Base-by-base conservation (phyloP, 1,140 invertebrate species). In the Harpegnathos saltator region DNA sequence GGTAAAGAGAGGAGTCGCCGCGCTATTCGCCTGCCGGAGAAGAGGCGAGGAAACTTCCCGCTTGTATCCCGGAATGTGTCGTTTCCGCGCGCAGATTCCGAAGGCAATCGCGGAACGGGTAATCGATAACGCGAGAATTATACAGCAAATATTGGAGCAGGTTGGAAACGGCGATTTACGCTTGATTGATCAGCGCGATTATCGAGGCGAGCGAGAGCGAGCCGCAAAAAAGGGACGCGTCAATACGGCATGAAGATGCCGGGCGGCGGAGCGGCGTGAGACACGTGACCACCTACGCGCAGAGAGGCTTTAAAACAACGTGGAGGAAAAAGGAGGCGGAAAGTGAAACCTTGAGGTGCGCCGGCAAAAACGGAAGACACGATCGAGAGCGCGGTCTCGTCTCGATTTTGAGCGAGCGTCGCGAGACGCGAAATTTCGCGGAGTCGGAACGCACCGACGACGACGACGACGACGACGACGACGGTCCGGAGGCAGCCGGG, bases 261-360 rank as follows among this genome's bases (percentile, higher is more conserved):
- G 58, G 1, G 15, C 17, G 22, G 15, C 17, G 22, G 15, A 61
- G 44, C 26, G 50, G 22, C n/a, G 29, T 22, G 61, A n/a, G n/a
- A 69, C 52, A 56, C 59, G 29, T 63, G 61, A 71, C 52, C 68
- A 65, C 61, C 59, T 84, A 73, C 52, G 83, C 77, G 52, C 54
- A 1, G 12, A 82, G 52, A 54, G 68, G 33, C 29, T 69, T 84
- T 44, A 38, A 82, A 82, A 84, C 48, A 78, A 68, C 12, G 7
- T 4, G 14, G 22, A 24, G 17, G 17, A 56, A 81, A 61, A 62
- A 61, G 33, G 26, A 63, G 44, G 15, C 26, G 58, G 56, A 81
- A 81, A 81, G 78, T 74, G 78, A 81, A 81, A 81, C 58, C 69
- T 81, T 81, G 54, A 80, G 56, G n/a, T 26, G 56, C 56, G 26